Evolutionary conservation across 1,140 invertebrate genomes (phyloP), one percentile per base, ranked within the genome.

Genomic region (Drosophila eugracilis): DNA sequence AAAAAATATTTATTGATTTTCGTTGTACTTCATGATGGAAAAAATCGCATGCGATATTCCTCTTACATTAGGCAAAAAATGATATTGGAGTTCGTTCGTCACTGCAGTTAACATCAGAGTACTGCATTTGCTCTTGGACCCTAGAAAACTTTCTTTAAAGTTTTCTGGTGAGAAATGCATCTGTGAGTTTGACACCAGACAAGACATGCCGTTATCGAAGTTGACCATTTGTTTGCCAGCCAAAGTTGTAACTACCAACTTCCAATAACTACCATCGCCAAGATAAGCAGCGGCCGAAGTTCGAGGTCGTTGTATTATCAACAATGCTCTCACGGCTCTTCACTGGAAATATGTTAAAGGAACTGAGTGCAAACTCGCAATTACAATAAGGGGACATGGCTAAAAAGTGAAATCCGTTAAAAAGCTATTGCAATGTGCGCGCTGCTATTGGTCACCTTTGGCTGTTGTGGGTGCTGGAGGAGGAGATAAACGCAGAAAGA

Each of bases 221-320:
- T 26, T 14, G 12, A 44, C 37, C 32, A 14, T 14, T n/a, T 44
- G 22, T 17, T 7, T 3, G 19, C 14, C 24, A 26, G 36, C 26
- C 21, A 42, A 50, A 77, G 45, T 42, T 12, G n/a, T 21, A 67
- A 60, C 54, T 59, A 32, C 53, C 19, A 41, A 24, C 30, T 22
- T 6, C 15, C 10, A 17, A 7, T 15, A 37, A 4, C 9, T 7
- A 9, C 3, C 36, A 39, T 4, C 10, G 3, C 3, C 10, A 32
- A 32, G 30, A 32, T n/a, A 12, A n/a, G 3, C 52, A 69, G 45
- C 41, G 52, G 60, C 47, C 66, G 52, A 77, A 81, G 78, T 88
- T 84, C 72, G 78, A 84, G 84, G 84, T 88, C 78, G 73, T 72
- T 80, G 84, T 76, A 88, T 74, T 37, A 52, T 32, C 4, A 30